Evolutionary conservation across 2,797 vertebrate species (phyloP).

Genomic region (Phylloscopus collybita): DNA sequence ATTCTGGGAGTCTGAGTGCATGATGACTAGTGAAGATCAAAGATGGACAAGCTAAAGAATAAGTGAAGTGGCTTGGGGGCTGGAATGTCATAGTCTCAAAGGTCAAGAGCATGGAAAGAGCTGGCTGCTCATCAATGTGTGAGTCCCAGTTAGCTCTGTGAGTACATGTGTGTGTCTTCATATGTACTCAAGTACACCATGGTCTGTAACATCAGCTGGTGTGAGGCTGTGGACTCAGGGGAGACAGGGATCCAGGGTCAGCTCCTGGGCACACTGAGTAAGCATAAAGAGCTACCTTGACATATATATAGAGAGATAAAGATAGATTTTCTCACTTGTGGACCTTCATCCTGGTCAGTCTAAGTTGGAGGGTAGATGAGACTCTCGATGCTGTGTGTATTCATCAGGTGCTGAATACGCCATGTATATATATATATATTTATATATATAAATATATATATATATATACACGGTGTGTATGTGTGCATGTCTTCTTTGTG

Average conservation of each 20-base stretch:
- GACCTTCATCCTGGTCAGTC: not conserved
- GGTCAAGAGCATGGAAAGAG: not conserved
- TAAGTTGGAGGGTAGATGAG: not conserved
- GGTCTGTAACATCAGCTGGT: not conserved
- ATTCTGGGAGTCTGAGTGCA: not conserved
- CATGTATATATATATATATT: not conserved
- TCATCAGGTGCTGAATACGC: not conserved
- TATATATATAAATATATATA: no score
- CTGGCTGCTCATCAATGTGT: not conserved
- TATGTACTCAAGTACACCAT: not conserved
- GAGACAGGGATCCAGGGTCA: not conserved
- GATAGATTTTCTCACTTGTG: not conserved
- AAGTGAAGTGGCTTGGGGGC: not conserved
- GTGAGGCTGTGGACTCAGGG: not conserved
- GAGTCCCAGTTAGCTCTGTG: not conserved
- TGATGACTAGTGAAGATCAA: not conserved
- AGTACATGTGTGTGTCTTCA: no score
- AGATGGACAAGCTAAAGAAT: not conserved
- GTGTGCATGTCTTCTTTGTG: not conserved
- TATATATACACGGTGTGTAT: no score
- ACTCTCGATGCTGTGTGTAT: not conserved
- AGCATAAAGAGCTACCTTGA: not conserved
- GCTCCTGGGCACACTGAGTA: not conserved
- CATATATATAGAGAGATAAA: not conserved
- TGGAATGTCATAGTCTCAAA: not conserved